phyloP scores from a whole-genome alignment of 2,797 vertebrate species.

The Caiman crocodilus region DNA sequence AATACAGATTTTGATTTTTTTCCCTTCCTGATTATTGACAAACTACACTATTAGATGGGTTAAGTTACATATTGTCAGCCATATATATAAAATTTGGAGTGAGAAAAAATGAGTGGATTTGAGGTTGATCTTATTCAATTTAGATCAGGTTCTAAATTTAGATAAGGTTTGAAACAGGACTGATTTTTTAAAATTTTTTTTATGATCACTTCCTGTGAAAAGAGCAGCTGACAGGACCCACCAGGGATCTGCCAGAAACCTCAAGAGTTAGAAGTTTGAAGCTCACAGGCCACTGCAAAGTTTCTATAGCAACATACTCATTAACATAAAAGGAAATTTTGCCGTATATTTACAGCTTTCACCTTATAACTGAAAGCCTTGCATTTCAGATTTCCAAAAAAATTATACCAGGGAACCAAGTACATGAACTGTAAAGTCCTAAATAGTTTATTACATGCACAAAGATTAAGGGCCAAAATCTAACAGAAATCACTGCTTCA shows the following conservation, averaged over 20 bases:
- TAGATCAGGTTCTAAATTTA: conserved; percentile 72
- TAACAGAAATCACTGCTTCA: no score
- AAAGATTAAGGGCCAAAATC: no score
- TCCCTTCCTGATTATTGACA: neutral
- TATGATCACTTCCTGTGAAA: conserved; percentile 75
- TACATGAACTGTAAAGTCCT: conserved; percentile 41
- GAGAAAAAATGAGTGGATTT: conserved; percentile 55
- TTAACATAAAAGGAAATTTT: conserved; percentile 74
- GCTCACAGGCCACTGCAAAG: conserved; percentile 56
- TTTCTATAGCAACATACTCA: conserved; percentile 71
- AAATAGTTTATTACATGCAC: no score
- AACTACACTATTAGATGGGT: conserved; percentile 30
- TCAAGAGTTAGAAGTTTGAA: conserved; percentile 66
- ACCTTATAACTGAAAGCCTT: conserved; percentile 41
- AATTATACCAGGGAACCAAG: conserved; percentile 63
- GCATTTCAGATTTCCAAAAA: conserved; percentile 45
- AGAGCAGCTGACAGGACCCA: conserved; percentile 70
- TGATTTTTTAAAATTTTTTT: conserved; percentile 58
- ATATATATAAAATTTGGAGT: conserved; percentile 65
- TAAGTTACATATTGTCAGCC: conserved; percentile 36
- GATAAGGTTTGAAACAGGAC: conserved; percentile 70
- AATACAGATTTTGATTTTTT: neutral
- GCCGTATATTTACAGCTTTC: conserved; percentile 64
- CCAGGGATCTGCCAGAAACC: conserved; percentile 70
- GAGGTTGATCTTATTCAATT: conserved; percentile 62